A percentile compares a stretch with the other conserved stretches of the same genome.
These are phyloP conservation scores for Chelmon rostratus DNA, from an alignment of 2,797 vertebrate genomes.

Conservation along the genomic window DNA sequence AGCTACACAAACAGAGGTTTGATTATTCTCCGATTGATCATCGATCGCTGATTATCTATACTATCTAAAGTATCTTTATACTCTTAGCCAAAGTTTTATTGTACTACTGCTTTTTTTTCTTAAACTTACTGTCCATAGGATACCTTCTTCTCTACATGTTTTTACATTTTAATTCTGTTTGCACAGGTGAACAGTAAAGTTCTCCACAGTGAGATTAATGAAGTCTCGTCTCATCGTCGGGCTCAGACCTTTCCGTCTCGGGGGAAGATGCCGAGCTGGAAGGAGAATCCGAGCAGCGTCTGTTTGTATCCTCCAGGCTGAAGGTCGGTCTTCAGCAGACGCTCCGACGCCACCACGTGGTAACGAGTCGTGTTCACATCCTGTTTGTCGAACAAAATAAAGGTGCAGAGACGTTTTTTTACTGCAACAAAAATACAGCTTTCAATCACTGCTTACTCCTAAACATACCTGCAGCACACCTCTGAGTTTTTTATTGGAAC, in stretches of 20 bases:
- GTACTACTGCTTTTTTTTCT: too few relatives aligned
- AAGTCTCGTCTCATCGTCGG: too few relatives aligned
- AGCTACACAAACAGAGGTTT: constrained; percentile 79
- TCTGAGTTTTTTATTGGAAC: too few relatives aligned
- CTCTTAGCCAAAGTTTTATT: too few relatives aligned
- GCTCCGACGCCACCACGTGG: constrained; percentile 88
- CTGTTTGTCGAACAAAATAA: constrained; percentile 78
- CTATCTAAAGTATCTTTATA: too few relatives aligned
- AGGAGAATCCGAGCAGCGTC: constrained; percentile 92
- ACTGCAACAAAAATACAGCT: not conserved
- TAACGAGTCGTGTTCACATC: constrained; percentile 88
- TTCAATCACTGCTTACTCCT: too few relatives aligned
- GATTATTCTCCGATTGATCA: not conserved
- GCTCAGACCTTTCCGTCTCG: constrained; percentile 82
- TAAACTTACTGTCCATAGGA: too few relatives aligned
- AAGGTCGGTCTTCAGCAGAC: constrained; percentile 87
- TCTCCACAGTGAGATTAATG: too few relatives aligned
- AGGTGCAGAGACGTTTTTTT: not conserved
- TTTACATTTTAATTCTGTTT: too few relatives aligned
- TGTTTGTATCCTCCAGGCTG: constrained; percentile 89
- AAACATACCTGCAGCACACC: too few relatives aligned
- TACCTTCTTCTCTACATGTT: too few relatives aligned
- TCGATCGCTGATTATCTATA: not conserved
- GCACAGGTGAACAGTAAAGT: too few relatives aligned
- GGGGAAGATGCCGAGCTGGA: constrained; percentile 88